Base-by-base conservation (phyloP, 2,888 invertebrate genomes). In the Unio pictorum region DNA sequence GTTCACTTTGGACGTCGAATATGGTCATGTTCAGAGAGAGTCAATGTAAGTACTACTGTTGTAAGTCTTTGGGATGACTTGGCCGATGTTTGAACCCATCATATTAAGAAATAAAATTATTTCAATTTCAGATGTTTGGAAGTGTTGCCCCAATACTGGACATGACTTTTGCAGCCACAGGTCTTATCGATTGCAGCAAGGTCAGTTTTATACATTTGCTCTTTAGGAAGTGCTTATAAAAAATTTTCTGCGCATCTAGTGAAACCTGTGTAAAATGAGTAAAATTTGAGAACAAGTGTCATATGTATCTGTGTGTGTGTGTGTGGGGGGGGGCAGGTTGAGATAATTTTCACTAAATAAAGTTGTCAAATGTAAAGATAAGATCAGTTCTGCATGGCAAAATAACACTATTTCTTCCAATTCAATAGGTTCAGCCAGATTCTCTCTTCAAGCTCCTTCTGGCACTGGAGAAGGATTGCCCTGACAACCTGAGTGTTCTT, bases 121-220 rank as follows among this genome's bases (percentile, higher is more conserved):
- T 68, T 62, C 55, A 66, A 65, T 78, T 75, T 15, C 86, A 92
- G 90, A 97, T 99, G 97, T 99, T 99, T 91, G 99, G 99, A 2
- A 97, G 98, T 4, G 96, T 98, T 0, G 98, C 99, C 0, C 96
- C 97, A 2, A 96, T 98, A 87, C 91, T 99, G 82, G 98, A 99
- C 88, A 96, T 90, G 78, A 88, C 78, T 45, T 81, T 90, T 61
- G 85, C 84, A 20, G 80, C 82, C 17, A 76, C 81, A 28, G 85
- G 84, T 4, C 71, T 83, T 1, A 76, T 84, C 34, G 84, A 88
- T 63, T 85, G 82, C 59, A 83, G 83, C 67, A 89, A 88, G 84
- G 88, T 88, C 64, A 62, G 71, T 61, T 26, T 1, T 11, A 11
- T 45, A 34, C 11, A 15, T 45, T 45, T 45, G 45, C 11, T 45